phyloP scores from a whole-genome alignment of 2,888 invertebrate species.

The Coleophora deauratella region DNA sequence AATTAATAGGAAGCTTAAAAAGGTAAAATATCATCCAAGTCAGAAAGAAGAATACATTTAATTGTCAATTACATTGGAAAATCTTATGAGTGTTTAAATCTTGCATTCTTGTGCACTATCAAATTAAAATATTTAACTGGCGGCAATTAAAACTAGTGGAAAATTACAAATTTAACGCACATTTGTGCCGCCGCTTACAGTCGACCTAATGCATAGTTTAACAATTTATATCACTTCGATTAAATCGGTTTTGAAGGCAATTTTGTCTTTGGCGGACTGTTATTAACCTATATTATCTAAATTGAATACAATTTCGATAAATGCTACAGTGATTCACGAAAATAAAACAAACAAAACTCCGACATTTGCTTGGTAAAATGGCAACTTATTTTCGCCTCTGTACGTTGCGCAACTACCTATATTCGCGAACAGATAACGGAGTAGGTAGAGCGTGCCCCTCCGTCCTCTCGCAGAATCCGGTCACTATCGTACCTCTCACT shows the following conservation, averaged over 20 bases:
- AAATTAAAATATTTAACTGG: too few species aligned
- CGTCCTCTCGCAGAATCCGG: conserved; percentile 65
- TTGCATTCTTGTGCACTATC: too few species aligned
- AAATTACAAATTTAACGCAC: conserved; percentile 19
- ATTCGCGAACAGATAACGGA: conserved; percentile 69
- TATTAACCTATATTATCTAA: conserved; percentile 25
- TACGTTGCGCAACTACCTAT: conserved; percentile 62
- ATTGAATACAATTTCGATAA: conserved; percentile 19
- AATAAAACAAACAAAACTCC: conserved; percentile 17
- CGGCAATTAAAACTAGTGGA: too few species aligned
- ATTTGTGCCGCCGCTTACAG: conserved; percentile 54
- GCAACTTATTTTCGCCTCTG: conserved; percentile 58
- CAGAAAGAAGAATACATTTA: too few species aligned
- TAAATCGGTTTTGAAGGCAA: conserved; percentile 32
- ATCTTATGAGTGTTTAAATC: too few species aligned
- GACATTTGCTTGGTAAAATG: conserved; percentile 22
- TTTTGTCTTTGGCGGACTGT: conserved; percentile 22
- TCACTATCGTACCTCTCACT: conserved; percentile 37
- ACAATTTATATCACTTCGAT: conserved; percentile 44
- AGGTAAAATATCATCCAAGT: too few species aligned
- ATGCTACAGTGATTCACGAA: conserved; percentile 18
- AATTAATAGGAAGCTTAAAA: too few species aligned
- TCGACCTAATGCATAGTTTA: conserved; percentile 40
- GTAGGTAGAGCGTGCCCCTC: conserved; percentile 57
- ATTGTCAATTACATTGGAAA: too few species aligned